These are phyloP conservation scores for Junonia oenone DNA, from an alignment of 2,888 invertebrate species.

Conservation along the genomic window DNA sequence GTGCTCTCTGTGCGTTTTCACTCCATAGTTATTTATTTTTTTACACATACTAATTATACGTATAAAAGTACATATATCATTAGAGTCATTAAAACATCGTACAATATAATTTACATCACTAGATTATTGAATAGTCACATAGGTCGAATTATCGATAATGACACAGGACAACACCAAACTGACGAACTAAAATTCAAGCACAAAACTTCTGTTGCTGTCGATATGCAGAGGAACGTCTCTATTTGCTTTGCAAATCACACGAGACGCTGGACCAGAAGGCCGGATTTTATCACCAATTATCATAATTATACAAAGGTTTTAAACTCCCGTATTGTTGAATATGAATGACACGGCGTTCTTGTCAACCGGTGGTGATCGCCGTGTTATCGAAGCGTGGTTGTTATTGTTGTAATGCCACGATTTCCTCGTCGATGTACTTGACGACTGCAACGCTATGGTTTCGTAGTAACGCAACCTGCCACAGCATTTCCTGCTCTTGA, in stretches of 20 bases:
- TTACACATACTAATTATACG: constrained; percentile 26
- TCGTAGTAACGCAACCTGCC: constrained; percentile 92
- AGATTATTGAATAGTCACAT: constrained; percentile 42
- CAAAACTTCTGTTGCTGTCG: constrained; percentile 54
- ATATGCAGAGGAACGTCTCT: constrained; percentile 53
- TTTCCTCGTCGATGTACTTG: constrained; percentile 90
- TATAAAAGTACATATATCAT: constrained; percentile 32
- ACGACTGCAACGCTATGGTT: constrained; percentile 91
- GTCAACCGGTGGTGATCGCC: constrained; percentile 73
- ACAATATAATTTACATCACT: constrained; percentile 37
- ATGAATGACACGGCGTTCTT: constrained; percentile 78
- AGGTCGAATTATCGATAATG: constrained; percentile 34
- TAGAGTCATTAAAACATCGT: constrained; percentile 13
- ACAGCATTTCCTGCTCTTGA: constrained; percentile 91
- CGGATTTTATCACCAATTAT: constrained; percentile 39
- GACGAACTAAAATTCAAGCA: constrained; percentile 48
- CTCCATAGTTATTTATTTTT: constrained; percentile 29
- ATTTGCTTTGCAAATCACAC: constrained; percentile 9
- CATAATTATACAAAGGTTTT: constrained; percentile 41
- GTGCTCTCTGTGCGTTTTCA: constrained; percentile 33
- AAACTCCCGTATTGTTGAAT: constrained; percentile 87
- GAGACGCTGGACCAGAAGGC: constrained; percentile 42
- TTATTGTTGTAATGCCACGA: constrained; percentile 90
- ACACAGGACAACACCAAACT: constrained; percentile 66
- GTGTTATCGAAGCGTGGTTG: constrained; percentile 80